Base-by-base conservation (phyloP, 2,797 vertebrate genomes). In the Hippocampus kuda region DNA sequence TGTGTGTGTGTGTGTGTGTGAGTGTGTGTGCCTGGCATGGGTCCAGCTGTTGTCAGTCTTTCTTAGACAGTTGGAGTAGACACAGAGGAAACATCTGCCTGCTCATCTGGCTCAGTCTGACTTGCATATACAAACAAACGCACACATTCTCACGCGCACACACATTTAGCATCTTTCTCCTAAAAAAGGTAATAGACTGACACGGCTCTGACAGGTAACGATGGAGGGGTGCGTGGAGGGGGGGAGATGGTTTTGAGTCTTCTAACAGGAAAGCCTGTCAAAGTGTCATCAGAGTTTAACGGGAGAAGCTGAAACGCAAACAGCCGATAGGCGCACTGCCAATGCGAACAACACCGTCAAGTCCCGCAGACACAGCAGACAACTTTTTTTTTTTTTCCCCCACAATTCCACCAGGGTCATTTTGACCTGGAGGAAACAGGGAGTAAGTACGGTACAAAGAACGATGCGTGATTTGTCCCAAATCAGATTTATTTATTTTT, bases 1-100 rank as follows among this genome's bases (percentile, higher is more conserved):
- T 34, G 61, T 65, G 65, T 64, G 66, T 75, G 67, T 53, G 66
- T 56, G 66, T 48, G 70, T 68, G 61, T 67, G 53, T 67, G 67
- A 66, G 69, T 75, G 74, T 68, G 65, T 81, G 24, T 80, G 48
- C 73, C 73, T 85, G 85, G 84, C 83, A 75, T 67, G 30, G 70
- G 68, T 85, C 88, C 88, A 89, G 86, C 82, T 90, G 86, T 87
- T 88, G 86, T 86, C 85, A 84, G 79, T 83, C 83, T 85, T 82
- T 74, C 73, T 85, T 79, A 81, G 79, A 84, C 77, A 85, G 83
- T 84, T 79, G 24, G 75, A 83, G 77, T 75, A 72, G 86, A 82
- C 80, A 78, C 74, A 73, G 77, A 76, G 75, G 79, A 83, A 88
- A 87, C 87, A 88, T 91, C 86, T 89, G 87, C 79, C 79, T 72